Evolutionary conservation across 2,888 invertebrate genomes (phyloP).

Genomic region (Alviniconcha strummeri): DNA sequence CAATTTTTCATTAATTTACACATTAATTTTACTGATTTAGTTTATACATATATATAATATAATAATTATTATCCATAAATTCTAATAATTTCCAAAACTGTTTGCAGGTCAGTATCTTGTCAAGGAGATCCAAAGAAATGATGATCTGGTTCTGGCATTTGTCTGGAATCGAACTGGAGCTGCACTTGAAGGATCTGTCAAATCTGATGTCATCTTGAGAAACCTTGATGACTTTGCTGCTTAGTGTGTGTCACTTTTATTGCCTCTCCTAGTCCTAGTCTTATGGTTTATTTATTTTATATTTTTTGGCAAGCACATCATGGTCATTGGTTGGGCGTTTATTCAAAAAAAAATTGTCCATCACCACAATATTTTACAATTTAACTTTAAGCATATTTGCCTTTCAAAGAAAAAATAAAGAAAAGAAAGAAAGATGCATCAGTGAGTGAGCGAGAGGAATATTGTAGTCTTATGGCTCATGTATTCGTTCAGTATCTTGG

Average conservation of each 20-base stretch:
- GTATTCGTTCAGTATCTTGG: too few species aligned
- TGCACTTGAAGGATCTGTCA: conserved; percentile 53
- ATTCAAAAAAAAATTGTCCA: too few species aligned
- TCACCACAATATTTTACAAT: too few species aligned
- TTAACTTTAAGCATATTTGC: too few species aligned
- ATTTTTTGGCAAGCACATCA: background rate
- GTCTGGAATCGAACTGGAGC: conserved; percentile 74
- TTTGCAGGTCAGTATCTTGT: conserved; percentile 72
- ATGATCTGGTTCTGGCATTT: conserved; percentile 72
- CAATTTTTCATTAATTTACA: background rate
- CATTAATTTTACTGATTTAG: background rate
- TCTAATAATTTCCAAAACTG: too few species aligned
- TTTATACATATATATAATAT: background rate
- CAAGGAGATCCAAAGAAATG: conserved; percentile 62
- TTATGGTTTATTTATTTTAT: background rate
- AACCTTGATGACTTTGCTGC: conserved; percentile 63
- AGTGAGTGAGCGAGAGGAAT: too few species aligned
- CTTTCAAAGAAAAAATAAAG: too few species aligned
- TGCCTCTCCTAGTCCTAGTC: too few species aligned
- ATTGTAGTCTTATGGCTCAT: too few species aligned
- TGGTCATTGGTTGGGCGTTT: too few species aligned
- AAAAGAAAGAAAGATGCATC: too few species aligned
- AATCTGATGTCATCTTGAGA: conserved; percentile 59
- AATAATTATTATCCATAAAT: background rate
- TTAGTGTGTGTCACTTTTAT: conserved; percentile 30